Conservation (phyloP, 2,113 vertebrate species). For the Pelusios castaneus region DNA sequence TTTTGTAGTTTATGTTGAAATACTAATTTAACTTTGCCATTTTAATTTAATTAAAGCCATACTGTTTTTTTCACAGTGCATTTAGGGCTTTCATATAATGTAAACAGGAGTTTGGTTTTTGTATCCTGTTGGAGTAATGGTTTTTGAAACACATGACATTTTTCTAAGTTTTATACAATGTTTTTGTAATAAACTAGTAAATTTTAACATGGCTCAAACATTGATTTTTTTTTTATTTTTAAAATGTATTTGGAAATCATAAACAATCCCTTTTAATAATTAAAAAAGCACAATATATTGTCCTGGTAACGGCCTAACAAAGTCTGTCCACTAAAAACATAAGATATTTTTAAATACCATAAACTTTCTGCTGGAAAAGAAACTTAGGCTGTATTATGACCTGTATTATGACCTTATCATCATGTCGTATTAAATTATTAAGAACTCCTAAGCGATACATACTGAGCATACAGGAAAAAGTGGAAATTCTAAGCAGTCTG, state of each 20-base stretch:
- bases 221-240: no score
- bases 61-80: background rate
- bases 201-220: constrained; percentile 34
- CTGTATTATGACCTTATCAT: background rate
- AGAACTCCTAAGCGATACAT: background rate
- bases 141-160: constrained; percentile 1
- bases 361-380: background rate
- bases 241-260: constrained; percentile 23
- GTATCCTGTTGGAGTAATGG: constrained; percentile 48
- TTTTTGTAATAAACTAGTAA: constrained; percentile 39
- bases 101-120: constrained; percentile 28
- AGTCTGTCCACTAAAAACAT: background rate
- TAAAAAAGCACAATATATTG: background rate
- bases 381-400: background rate
- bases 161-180: constrained; percentile 43
- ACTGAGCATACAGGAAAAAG: no score
- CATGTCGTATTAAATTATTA: background rate
- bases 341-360: background rate
- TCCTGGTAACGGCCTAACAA: constrained; percentile 31
- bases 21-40: constrained; percentile 68
- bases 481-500: background rate
- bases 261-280: constrained; percentile 48
- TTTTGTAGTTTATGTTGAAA: constrained; percentile 52
- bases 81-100: constrained; percentile 50
- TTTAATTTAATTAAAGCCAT: constrained; percentile 66